Percentiles rank a stretch among this genome's conserved stretches.
Conservation (phyloP, 1,140 invertebrate species). For the Anthonomus grandis region DNA sequence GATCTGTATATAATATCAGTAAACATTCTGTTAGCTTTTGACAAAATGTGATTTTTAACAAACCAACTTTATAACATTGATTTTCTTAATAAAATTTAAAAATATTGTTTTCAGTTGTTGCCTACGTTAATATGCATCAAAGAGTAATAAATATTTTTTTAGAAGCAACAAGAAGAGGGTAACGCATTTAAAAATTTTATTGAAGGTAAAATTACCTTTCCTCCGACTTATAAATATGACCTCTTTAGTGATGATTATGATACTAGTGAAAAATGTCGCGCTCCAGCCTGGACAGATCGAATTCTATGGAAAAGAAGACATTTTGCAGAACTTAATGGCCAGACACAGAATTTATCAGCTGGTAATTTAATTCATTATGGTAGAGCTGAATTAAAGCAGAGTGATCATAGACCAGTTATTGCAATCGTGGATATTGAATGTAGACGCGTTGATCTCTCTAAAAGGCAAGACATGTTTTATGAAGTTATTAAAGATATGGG, state of each 20-base stretch:
- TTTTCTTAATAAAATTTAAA: no score
- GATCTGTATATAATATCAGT: no score
- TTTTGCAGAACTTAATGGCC: conserved; percentile 57
- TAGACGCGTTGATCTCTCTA: conserved; percentile 69
- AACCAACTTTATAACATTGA: no score
- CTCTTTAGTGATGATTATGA: conserved; percentile 99
- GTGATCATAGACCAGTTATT: conserved; percentile 94
- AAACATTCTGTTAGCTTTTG: no score
- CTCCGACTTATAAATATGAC: conserved; percentile 99
- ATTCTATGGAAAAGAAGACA: conserved; percentile 83
- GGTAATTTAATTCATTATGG: conserved; percentile 89
- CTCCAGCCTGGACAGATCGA: conserved; percentile 97
- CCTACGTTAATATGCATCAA: no score
- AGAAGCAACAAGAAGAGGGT: conserved; percentile 70
- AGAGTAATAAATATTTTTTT: no score
- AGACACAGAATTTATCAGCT: conserved; percentile 46
- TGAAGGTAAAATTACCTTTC: conserved; percentile 89
- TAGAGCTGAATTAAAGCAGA: conserved; percentile 92
- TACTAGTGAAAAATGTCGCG: conserved; percentile 95
- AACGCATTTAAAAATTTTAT: conserved; percentile 93
- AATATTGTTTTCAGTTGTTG: no score
- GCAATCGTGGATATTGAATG: conserved; percentile 87
- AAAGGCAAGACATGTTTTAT: conserved; percentile 72
- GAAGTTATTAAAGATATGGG: conserved; percentile 84
- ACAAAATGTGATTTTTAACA: no score